Evolutionary conservation across 2,797 vertebrate species (phyloP).

Genomic region (Pseudomugil tenellus): DNA sequence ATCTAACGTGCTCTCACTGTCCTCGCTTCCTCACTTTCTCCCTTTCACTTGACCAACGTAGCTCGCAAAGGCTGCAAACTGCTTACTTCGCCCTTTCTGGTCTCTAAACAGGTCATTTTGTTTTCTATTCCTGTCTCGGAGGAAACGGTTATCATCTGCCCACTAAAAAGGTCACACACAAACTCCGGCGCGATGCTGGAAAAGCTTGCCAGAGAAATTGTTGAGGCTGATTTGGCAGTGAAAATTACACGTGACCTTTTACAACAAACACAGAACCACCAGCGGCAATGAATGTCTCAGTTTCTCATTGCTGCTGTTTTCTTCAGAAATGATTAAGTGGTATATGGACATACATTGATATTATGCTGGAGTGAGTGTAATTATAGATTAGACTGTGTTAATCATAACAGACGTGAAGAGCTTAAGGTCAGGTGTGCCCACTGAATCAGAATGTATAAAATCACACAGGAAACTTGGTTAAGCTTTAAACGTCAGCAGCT

Average conservation of each 20-base stretch:
- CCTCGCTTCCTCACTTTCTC: constrained; percentile 40
- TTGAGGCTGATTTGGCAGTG: constrained; percentile 76
- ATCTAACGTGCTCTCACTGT: constrained; percentile 22
- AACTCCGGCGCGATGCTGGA: constrained; percentile 61
- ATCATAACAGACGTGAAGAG: constrained; percentile 54
- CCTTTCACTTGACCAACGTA: constrained; percentile 59
- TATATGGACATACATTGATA: constrained; percentile 49
- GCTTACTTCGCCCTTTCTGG: constrained; percentile 77
- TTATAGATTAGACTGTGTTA: constrained; percentile 55
- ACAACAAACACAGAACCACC: constrained; percentile 68
- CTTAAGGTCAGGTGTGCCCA: constrained; percentile 64
- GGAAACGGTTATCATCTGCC: constrained; percentile 81
- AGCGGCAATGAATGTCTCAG: constrained; percentile 34
- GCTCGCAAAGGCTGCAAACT: constrained; percentile 71
- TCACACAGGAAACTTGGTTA: constrained; percentile 21
- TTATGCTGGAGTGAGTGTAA: constrained; percentile 52
- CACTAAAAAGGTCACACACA: constrained; percentile 77
- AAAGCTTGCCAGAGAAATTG: constrained; percentile 75
- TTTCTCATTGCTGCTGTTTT: constrained; percentile 50
- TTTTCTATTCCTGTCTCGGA: constrained; percentile 82
- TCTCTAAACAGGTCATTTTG: constrained; percentile 83
- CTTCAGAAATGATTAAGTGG: constrained; percentile 43
- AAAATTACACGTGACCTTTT: constrained; percentile 80
- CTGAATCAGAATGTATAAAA: constrained; percentile 50
- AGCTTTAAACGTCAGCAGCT: constrained; percentile 58